A percentile compares a stretch with the other conserved stretches of the same genome.
Evolutionary conservation across 2,797 vertebrate species (phyloP).

Genomic region (Anniella stebbinsi): DNA sequence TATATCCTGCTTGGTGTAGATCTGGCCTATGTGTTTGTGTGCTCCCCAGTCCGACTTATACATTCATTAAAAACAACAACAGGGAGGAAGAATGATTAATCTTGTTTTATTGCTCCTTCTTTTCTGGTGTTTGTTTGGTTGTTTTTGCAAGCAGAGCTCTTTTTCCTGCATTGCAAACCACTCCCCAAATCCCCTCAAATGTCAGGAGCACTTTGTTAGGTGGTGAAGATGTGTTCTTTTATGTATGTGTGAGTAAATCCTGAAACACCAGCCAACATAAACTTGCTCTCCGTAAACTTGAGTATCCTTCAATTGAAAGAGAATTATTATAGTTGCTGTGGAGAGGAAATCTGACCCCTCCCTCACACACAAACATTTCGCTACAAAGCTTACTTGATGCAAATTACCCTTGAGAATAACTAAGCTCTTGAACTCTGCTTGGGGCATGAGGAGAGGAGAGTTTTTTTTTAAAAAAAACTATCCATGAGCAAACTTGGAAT

Average conservation of each 20-base stretch:
- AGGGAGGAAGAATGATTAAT: not conserved
- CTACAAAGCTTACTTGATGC: slow-evolving; percentile 20
- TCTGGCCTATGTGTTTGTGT: not conserved
- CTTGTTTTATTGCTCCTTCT: not conserved
- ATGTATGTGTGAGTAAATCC: not conserved
- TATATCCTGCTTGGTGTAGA: no score
- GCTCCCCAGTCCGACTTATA: not conserved
- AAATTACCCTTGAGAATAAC: slow-evolving; percentile 24
- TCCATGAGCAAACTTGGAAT: not conserved
- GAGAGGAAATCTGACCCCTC: slow-evolving; percentile 25
- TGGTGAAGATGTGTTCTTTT: not conserved
- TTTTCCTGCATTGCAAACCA: not conserved
- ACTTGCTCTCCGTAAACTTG: not conserved
- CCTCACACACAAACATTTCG: slow-evolving; percentile 13
- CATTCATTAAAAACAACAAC: no score
- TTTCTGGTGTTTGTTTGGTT: not conserved
- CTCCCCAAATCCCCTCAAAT: not conserved
- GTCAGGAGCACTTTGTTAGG: not conserved
- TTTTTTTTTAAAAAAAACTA: slow-evolving; percentile 14
- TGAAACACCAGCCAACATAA: slow-evolving; percentile 40
- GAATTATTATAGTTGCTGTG: slow-evolving; percentile 28
- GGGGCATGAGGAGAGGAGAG: slow-evolving; percentile 26
- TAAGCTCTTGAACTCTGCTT: not conserved
- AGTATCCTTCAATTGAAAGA: slow-evolving; percentile 35
- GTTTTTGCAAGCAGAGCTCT: not conserved